Percentiles rank a stretch among this genome's conserved stretches.
Evolutionary conservation across 2,113 vertebrate genomes (phyloP).

Genomic region (Glaucidium brasilianum): DNA sequence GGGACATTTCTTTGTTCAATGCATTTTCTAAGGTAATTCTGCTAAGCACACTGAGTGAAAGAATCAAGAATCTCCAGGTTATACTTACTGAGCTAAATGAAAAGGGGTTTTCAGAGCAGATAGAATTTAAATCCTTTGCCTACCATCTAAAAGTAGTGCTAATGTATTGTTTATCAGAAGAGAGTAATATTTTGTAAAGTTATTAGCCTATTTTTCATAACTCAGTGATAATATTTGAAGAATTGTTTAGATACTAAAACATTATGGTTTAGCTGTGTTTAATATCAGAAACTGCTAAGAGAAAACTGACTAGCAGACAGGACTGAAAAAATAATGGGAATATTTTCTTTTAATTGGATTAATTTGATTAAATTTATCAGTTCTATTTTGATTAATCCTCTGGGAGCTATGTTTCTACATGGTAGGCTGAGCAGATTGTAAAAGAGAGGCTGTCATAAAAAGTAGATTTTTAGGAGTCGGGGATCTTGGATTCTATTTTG

Average conservation of each 20-base stretch:
- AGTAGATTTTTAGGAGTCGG: neutral
- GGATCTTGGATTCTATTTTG: slow-evolving; percentile 18
- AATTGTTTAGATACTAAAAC: neutral
- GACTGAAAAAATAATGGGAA: neutral
- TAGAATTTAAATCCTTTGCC: neutral
- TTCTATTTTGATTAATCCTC: neutral
- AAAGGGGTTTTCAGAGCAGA: neutral
- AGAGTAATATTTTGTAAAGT: neutral
- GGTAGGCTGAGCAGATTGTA: neutral
- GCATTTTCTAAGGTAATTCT: neutral
- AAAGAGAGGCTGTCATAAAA: neutral
- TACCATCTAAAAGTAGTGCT: neutral
- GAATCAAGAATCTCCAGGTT: neutral
- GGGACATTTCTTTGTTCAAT: neutral
- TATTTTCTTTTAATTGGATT: neutral
- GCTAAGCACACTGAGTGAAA: neutral
- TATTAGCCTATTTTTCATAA: neutral
- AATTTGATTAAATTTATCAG: neutral
- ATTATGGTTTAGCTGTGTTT: neutral
- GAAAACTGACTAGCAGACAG: neutral
- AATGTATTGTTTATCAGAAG: neutral
- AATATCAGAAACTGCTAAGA: neutral
- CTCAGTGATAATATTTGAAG: neutral
- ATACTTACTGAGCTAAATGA: neutral
- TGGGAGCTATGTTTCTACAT: neutral